phyloP scores from a whole-genome alignment of 2,888 invertebrate genomes.

The Agrotis puta region DNA sequence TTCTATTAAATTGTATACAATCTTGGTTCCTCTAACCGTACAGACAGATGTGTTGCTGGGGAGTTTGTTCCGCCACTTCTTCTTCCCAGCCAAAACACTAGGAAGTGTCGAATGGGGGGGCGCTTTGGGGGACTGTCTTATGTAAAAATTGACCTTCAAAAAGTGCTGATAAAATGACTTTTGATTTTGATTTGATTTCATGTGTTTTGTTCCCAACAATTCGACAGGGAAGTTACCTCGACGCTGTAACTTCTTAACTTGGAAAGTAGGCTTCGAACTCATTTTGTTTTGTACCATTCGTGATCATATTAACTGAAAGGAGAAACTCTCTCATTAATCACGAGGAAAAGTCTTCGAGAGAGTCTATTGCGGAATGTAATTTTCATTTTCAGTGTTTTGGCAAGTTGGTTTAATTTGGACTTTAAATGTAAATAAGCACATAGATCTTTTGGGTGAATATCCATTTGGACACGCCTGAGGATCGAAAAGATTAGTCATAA shows the following conservation, averaged over 20 bases:
- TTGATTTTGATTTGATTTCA: no score
- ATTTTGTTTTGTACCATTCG: constrained; percentile 43
- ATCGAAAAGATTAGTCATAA: no score
- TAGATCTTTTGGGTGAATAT: background rate
- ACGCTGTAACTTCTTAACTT: constrained; percentile 45
- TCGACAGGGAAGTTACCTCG: constrained; percentile 30
- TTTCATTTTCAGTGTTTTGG: constrained; percentile 13
- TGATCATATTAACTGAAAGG: constrained; percentile 52
- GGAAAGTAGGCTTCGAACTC: constrained; percentile 40
- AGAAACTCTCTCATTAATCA: constrained; percentile 50
- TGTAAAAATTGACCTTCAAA: no score
- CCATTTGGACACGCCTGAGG: background rate
- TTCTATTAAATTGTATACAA: no score
- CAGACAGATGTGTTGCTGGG: no score
- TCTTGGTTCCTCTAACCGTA: no score
- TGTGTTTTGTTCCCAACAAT: constrained; percentile 43
- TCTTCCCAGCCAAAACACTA: no score
- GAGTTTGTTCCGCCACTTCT: no score
- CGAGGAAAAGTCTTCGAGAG: constrained; percentile 10
- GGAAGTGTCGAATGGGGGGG: no score
- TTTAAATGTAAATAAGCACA: background rate
- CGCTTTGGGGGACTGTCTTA: no score
- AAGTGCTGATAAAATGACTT: no score
- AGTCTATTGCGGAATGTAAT: constrained; percentile 34
- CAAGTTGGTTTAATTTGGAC: background rate